These are phyloP conservation scores for Hofmannophila pseudospretella DNA, from an alignment of 2,888 invertebrate species.

Conservation along the genomic window DNA sequence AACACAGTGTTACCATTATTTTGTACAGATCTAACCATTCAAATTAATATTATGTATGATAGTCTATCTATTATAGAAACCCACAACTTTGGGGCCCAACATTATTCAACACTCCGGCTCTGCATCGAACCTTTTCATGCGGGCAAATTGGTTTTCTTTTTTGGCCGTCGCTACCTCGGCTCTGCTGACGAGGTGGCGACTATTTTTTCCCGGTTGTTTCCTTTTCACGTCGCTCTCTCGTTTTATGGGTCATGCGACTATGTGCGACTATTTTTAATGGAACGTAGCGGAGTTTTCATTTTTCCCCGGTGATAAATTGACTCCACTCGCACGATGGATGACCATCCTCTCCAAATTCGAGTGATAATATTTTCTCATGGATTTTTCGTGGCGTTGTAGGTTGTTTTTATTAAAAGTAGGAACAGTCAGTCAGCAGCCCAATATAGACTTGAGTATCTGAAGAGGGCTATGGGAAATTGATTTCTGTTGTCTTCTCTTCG, in stretches of 20 bases:
- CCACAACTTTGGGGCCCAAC: too few species aligned
- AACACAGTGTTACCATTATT: too few species aligned
- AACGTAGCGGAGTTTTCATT: constrained; percentile 65
- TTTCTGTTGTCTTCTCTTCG: neutral
- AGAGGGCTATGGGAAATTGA: too few species aligned
- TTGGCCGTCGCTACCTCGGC: constrained; percentile 48
- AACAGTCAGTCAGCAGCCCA: too few species aligned
- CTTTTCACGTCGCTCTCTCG: constrained; percentile 68
- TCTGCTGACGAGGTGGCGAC: constrained; percentile 55
- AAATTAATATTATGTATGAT: too few species aligned
- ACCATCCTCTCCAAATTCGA: constrained; percentile 54
- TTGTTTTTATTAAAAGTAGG: too few species aligned
- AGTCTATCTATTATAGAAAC: too few species aligned
- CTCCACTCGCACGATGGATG: constrained; percentile 67
- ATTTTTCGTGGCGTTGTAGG: too few species aligned
- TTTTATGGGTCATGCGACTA: constrained; percentile 77
- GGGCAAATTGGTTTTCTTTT: constrained; percentile 77
- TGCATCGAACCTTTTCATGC: constrained; percentile 71
- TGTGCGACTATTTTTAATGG: constrained; percentile 76
- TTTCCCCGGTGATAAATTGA: constrained; percentile 73
- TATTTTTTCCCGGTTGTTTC: constrained; percentile 64
- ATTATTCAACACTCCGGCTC: constrained; percentile 3
- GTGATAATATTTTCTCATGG: constrained; percentile 41
- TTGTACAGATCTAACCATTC: too few species aligned
- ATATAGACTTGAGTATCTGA: too few species aligned